Conservation (phyloP, 1,140 invertebrate genomes). For the Charaxes varanes region DNA sequence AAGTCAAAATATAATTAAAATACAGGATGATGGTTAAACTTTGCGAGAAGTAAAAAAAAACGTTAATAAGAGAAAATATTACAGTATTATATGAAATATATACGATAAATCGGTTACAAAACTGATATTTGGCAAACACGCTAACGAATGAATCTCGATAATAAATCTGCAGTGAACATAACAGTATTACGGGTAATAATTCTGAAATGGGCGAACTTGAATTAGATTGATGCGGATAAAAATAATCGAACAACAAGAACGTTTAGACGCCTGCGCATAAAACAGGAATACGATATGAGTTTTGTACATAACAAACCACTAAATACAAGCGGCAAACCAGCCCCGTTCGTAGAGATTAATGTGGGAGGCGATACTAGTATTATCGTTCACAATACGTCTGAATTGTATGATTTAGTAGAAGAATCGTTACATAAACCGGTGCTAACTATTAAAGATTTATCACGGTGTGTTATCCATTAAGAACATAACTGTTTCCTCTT, state of each 20-base stretch:
- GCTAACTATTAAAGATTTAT: constrained; percentile 5
- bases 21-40: no score
- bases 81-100: no score
- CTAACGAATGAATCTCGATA: constrained; percentile 7
- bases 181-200: constrained; percentile 10
- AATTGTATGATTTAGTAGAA: no score
- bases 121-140: constrained; percentile 12
- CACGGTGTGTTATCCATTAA: neutral
- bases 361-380: no score
- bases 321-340: no score
- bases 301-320: constrained; percentile 4
- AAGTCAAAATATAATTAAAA: no score
- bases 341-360: no score
- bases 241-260: constrained; percentile 24
- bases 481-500: no score
- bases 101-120: constrained; percentile 3
- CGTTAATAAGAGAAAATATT: no score
- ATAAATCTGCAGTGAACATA: constrained; percentile 12
- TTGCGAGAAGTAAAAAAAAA: no score
- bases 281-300: neutral
- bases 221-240: constrained; percentile 38
- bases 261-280: neutral
- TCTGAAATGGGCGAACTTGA: constrained; percentile 26
- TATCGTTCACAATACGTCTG: no score
- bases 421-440: constrained; percentile 3